Conservation (phyloP, 2,113 vertebrate genomes). For the Oreochromis aureus region DNA sequence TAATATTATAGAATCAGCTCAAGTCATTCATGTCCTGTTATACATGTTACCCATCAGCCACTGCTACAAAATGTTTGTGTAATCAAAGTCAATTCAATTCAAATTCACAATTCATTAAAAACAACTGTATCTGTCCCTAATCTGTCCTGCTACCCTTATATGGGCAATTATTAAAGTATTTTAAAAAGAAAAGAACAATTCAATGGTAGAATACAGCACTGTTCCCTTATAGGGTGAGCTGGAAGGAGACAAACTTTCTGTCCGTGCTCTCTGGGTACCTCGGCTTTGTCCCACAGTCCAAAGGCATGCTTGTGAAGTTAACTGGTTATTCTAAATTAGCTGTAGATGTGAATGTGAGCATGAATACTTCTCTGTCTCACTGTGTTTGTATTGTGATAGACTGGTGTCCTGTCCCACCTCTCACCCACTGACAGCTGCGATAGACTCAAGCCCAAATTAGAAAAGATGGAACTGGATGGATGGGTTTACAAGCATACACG, state of each 20-base stretch:
- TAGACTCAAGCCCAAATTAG: background rate
- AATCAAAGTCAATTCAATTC: too few relatives aligned
- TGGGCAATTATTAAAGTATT: too few relatives aligned
- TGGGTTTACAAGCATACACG: background rate
- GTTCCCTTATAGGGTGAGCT: too few relatives aligned
- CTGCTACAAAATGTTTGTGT: too few relatives aligned
- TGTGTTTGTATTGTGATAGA: background rate
- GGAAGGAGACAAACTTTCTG: too few relatives aligned
- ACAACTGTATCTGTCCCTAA: too few relatives aligned
- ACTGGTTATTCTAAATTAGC: background rate
- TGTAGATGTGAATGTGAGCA: background rate
- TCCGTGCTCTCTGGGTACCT: background rate
- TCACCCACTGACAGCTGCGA: background rate
- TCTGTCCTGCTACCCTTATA: too few relatives aligned
- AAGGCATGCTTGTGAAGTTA: background rate
- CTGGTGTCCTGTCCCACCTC: background rate
- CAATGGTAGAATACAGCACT: too few relatives aligned
- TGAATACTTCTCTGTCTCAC: background rate
- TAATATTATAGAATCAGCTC: background rate
- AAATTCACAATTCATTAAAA: too few relatives aligned
- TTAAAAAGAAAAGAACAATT: too few relatives aligned
- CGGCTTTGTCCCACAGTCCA: background rate
- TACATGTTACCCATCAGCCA: background rate
- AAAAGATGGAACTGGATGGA: background rate
- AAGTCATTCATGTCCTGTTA: background rate